Evolutionary conservation across 2,888 invertebrate species (phyloP), one percentile per base, ranked within the genome.

Genomic region (Formica aserva): DNA sequence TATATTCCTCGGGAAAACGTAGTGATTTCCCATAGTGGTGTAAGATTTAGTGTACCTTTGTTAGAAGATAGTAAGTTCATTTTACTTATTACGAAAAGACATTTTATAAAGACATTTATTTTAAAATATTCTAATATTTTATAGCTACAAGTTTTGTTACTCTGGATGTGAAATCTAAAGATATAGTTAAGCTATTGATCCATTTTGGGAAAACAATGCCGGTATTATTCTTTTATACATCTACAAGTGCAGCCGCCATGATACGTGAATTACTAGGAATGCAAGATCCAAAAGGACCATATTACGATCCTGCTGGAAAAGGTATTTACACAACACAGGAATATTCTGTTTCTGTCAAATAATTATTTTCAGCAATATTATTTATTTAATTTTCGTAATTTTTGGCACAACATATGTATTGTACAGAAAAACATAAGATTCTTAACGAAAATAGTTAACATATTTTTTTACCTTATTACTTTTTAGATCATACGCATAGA

Each of bases 141-240:
- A 18, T 85, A 94, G 94, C 91, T 26, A 90, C 89, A 81, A 91
- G 84, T 52, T 92, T 91, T 62, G 96, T 96, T 74, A 96, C 96
- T 1, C 94, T 98, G 26, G 96, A 96, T 91, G 96, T 98, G 87
- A 96, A 97, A 86, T 95, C 96, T 75, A 95, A 95, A 85, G 97
- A 97, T 93, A 96, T 98, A 74, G 96, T 97, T 1, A 97, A 97
- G 95, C 96, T 98, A 86, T 95, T 98, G 90, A 97, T 97, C 67
- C 97, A 98, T 95, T 97, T 98, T 95, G 97, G 97, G 4, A 97
- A 97, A 94, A 95, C 96, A 1, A 95, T 97, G 94, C 97, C 98
- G 8, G 97, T 98, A 1, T 95, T 98, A 88, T 98, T 98, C 95
- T 96, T 98, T 90, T 98, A 98, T 92, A 96, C 97, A 22, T 96